phyloP scores from a whole-genome alignment of 2,888 invertebrate genomes.

The Muschampia plurimacula region DNA sequence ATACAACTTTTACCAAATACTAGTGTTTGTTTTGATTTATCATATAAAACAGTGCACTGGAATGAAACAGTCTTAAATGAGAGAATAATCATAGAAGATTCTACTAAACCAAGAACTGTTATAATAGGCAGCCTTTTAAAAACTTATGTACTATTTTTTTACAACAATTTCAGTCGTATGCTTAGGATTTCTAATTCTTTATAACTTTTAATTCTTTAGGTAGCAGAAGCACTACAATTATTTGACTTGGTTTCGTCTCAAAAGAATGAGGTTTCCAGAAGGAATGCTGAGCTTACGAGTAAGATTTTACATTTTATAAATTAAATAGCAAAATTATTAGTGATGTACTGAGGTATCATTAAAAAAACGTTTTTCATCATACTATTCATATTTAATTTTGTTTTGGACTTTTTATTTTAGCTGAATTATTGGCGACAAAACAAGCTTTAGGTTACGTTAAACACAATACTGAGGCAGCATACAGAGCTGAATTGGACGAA shows the following conservation, averaged over 20 bases:
- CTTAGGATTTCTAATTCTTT: neutral
- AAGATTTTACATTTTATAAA: constrained; percentile 44
- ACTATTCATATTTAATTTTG: too few relatives aligned
- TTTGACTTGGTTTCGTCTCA: constrained; percentile 72
- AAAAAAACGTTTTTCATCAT: too few relatives aligned
- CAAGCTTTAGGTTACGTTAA: constrained; percentile 80
- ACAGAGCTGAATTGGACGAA: constrained; percentile 85
- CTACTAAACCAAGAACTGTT: too few relatives aligned
- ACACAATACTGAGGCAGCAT: constrained; percentile 82
- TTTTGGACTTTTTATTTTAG: constrained; percentile 57
- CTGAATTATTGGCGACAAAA: constrained; percentile 83
- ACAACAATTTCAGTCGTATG: neutral
- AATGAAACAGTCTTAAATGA: too few relatives aligned
- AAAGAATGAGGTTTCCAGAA: constrained; percentile 69
- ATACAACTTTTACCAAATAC: neutral
- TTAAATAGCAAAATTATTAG: too few relatives aligned
- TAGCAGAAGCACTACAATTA: constrained; percentile 77
- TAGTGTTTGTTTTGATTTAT: neutral
- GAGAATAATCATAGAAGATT: too few relatives aligned
- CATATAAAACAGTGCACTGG: neutral
- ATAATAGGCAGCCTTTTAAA: too few relatives aligned
- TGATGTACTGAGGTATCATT: too few relatives aligned
- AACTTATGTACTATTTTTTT: too few relatives aligned
- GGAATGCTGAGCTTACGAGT: constrained; percentile 65
- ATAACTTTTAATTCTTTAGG: constrained; percentile 54